Base-by-base conservation (phyloP, 1,140 invertebrate species). In the Zaprionus davidi region DNA sequence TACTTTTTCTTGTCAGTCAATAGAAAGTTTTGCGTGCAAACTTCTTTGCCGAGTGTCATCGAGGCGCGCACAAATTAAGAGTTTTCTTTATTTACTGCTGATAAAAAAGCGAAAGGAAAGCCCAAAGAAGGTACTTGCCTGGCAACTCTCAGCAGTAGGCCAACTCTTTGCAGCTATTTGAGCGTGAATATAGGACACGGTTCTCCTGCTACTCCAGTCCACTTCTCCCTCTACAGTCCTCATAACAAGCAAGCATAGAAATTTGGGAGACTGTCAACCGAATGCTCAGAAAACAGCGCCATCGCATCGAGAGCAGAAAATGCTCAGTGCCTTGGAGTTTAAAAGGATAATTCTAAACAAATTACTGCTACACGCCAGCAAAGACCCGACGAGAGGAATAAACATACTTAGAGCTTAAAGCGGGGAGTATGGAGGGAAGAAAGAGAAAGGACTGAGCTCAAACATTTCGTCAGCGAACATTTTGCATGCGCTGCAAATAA, bases 311-410 rank as follows among this genome's bases (percentile, higher is more conserved):
- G 2, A 9, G 65, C 51, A 65, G 34, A 58, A 59, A 36, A 58
- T 46, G 51, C 24, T 38, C 58, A 67, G 20, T 55, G 68, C 17
- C 17, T 58, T 34, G 66, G 71, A 88, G 90, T 85, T 90, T 88
- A 74, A 88, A 81, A 71, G 85, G 81, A 88, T 90, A 90, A 88
- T 88, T 81, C 81, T 81, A 83, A 88, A 88, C 75, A 88, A 88
- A 88, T 88, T 88, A 77, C 72, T 73, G 58, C 59, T 71, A 81
- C 70, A 75, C 72, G 58, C 71, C 67, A 69, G 44, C 70, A 72
- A 51, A 59, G 70, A 57, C 55, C 65, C 55, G 20, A 2, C 46
- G 46, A 17, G 41, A 55, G 62, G 44, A 28, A 60, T 49, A 76
- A 78, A 53, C 24, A 31, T 44, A 26, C 41, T 20, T 20, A 34